Base-by-base conservation (phyloP, 2,888 invertebrate species). In the Ctenicera cuprea region DNA sequence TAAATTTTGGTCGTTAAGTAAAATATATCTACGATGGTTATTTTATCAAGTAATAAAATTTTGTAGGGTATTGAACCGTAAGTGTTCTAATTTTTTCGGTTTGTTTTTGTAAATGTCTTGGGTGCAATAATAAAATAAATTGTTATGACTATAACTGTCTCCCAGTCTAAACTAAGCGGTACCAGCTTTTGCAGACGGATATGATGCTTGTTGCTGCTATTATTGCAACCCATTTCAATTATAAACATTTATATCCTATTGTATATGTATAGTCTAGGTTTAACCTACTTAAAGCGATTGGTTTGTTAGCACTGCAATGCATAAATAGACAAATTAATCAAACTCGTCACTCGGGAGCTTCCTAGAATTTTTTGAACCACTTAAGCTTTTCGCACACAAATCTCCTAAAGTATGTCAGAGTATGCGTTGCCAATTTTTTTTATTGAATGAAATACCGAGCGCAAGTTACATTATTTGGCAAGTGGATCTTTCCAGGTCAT, bases 141-240 rank as follows among this genome's bases (percentile, higher is more conserved):
- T 66, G 65, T 66, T 66, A 52, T 66, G 65, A 37, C 65, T 65
- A 52, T 65, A 33, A 45, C 26, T 65, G 52, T 50, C 38, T 18
- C 54, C 33, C 50, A 66, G 38, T 66, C 65, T 66, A 66, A 66
- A 66, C 65, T 18, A 9, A 38, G 30, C 16, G 54, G 52, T 41
- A 66, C 54, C 50, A 16, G 16, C 33, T 33, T 33, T 33, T 1
- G 48, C 48, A 48, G 16, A 48, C 48, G 48, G 41, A 41, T 50
- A 12, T 11, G 14, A 45, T 18, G 45, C 54, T 30, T 30, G 54
- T 54, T 54, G 30, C 30, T 30, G n/a, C 26, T 30, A 33, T 54
- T 54, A 30, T 30, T 30, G 30, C 30, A 54, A 14, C 54, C 54
- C n/a, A 52, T 14, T 54, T 54, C 14, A 54, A 54, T 30, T 54